Conservation (phyloP, 2,113 vertebrate genomes). For the Struthidea cinerea region DNA sequence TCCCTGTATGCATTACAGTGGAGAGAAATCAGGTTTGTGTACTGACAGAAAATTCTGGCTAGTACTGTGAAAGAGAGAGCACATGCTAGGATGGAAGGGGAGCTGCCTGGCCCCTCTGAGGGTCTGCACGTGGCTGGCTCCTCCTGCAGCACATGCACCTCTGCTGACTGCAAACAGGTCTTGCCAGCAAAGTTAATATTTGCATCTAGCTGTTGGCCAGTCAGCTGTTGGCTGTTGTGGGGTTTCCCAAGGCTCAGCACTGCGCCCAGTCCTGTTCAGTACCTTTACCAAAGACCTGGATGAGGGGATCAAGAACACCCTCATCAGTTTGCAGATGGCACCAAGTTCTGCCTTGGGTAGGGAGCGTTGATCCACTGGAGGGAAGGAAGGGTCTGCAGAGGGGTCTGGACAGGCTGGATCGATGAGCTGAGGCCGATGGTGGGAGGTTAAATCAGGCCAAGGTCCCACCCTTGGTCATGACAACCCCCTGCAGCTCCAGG, state of each 20-base stretch:
- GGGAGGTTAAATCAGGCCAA: not conserved
- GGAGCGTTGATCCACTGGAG: not conserved
- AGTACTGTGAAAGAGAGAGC: not conserved
- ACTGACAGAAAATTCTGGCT: not conserved
- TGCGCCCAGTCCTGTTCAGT: not conserved
- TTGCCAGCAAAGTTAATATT: not conserved
- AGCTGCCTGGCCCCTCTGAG: fast-evolving
- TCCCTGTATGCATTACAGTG: not conserved
- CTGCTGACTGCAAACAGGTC: not conserved
- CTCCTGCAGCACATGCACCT: not conserved
- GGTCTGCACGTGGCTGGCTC: not conserved
- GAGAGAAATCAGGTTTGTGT: not conserved
- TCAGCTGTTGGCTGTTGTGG: too few species aligned
- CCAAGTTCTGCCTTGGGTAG: not conserved
- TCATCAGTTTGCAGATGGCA: not conserved
- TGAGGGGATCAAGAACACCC: fast-evolving
- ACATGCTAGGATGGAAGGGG: too few species aligned
- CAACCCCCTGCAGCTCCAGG: not conserved
- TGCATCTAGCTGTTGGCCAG: not conserved
- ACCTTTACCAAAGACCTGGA: not conserved
- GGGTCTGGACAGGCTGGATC: not conserved
- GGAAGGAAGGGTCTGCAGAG: not conserved
- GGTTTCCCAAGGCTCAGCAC: not conserved
- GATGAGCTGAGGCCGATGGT: fast-evolving
- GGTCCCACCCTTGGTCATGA: not conserved